Base-by-base conservation (phyloP, 2,113 vertebrate species). In the Hydropotes inermis region DNA sequence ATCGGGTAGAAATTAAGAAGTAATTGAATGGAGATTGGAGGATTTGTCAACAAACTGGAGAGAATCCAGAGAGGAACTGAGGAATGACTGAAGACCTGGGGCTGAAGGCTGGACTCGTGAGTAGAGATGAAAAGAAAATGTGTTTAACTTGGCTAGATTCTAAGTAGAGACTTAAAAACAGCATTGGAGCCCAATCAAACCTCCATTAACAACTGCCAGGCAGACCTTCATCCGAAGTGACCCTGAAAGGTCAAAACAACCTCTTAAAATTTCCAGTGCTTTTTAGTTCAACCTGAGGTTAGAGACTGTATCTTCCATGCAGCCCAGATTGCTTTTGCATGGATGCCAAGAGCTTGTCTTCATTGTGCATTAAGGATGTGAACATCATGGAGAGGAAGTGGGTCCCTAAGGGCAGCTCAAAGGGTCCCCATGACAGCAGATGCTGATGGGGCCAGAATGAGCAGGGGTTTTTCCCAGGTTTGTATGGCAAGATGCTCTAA, bases 81-180 rank as follows among this genome's bases (percentile, higher is more conserved):
- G 45, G 57, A 88, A 93, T 94, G 78, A 96, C 92, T 52, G 94
- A 97, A 86, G 95, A 96, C 94, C 91, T 95, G 89, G 79, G 82
- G 70, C 83, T 89, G 84, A 93, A 91, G 95, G 64, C 83, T 81
- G 90, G 85, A 28, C 94, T 92, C 28, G 33, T 12, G 70, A 93
- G 61, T 43, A 93, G 82, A 98, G 97, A 98, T 98, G 97, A 98
- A 97, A 97, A 98, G 98, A 58, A 91, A 94, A 61, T 91, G 79
- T 98, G 97, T 98, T 98, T 98, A 92, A 94, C 95, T 98, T 98
- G 98, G 97, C 98, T 17, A 30, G 93, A 76, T 54, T 91, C 86
- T 93, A 74, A 81, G 85, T 17, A 55, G 97, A 89, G 70, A 91
- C 95, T 98, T 91, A 83, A 91, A 94, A 97, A 96, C 47, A 92